Evolutionary conservation across 2,797 vertebrate species (phyloP), one percentile per base, ranked within the genome.

Genomic region (Phoebastria nigripes): DNA sequence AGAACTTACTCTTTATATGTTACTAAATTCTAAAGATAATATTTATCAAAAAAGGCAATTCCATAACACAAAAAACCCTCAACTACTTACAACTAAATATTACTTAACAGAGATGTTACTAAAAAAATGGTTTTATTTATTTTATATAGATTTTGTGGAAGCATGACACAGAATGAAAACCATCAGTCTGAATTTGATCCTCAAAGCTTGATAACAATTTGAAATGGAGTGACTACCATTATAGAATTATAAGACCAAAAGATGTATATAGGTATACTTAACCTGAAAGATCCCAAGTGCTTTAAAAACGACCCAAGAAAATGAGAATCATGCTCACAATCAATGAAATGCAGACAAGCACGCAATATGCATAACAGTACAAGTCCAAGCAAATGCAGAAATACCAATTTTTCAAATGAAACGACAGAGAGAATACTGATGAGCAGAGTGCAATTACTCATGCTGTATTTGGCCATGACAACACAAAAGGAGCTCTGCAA

Each of bases 361-460:
- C 4, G 2, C 15, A 82, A 79, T 62, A 73, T 59, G 44, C 44
- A 8, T 26, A 89, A 84, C n/a, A 84, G 22, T 21, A 7, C 62
- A 79, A 88, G 54, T 55, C 54, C 63, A 42, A 70, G 54, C 42
- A 94, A 91, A 90, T 9, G 16, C 28, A 65, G 65, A 77, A 94
- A 82, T 37, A 69, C 35, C 62, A 76, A 24, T 91, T 94, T 83
- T 93, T 69, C 87, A 88, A 83, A 90, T 26, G 46, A 90, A 95
- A 86, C 56, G 66, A 71, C 37, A 61, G 20, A 66, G 13, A 89
- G 51, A 82, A 86, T 69, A 69, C 31, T 33, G 88, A 88, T 7
- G 5, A 88, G 69, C 33, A 51, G 31, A 82, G 20, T 15, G 52
- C 62, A 86, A 88, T 92, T 63, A 94, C 26, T 86, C 76, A 55